Base-by-base conservation (phyloP, 1,140 invertebrate genomes). In the Pseudomyrmex sp. region DNA sequence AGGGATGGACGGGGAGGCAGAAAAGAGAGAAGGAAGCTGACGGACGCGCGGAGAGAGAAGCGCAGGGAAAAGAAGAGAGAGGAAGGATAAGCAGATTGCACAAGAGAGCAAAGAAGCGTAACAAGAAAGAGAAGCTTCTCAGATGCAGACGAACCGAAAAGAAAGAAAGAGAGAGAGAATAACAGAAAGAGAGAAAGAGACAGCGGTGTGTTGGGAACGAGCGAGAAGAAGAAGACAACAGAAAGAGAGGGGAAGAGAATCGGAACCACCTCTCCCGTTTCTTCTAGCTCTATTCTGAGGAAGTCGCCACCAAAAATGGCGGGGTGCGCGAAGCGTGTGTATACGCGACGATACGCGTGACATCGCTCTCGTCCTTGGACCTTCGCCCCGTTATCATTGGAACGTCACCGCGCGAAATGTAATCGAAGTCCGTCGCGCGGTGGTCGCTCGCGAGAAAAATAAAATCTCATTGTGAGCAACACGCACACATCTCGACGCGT, bases 221-320 rank as follows among this genome's bases (percentile, higher is more conserved):
- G 35, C 35, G 35, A 35, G 35, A 35, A 35, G 35, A 35, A 35
- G 35, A 35, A 35, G 35, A 35, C 35, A 35, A 35, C 35, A 35
- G 35, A 35, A 35, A 35, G 35, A 35, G 79, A 75, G 61, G 59
- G 59, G 59, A 73, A 82, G 72, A 76, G 85, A 72, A 59, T 87
- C 65, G 75, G 62, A 86, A 68, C 73, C 83, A 66, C 68, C 74
- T 82, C 85, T 82, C 85, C 62, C 59, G 66, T 50, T 48, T 76
- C 82, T 84, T 74, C 65, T 87, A 61, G 56, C 86, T 87, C 85
- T 88, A 88, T 88, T 87, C 85, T 84, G 58, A 84, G 86, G 86
- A 88, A 73, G 69, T 62, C 62, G 13, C 73, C 18, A 73, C 85
- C 85, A 88, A 88, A 88, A 87, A 88, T 87, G 85, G 86, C 35